A percentile compares a stretch with the other conserved stretches of the same genome.
phyloP scores from a whole-genome alignment of 2,113 vertebrate genomes.

The Nematolebias whitei region DNA sequence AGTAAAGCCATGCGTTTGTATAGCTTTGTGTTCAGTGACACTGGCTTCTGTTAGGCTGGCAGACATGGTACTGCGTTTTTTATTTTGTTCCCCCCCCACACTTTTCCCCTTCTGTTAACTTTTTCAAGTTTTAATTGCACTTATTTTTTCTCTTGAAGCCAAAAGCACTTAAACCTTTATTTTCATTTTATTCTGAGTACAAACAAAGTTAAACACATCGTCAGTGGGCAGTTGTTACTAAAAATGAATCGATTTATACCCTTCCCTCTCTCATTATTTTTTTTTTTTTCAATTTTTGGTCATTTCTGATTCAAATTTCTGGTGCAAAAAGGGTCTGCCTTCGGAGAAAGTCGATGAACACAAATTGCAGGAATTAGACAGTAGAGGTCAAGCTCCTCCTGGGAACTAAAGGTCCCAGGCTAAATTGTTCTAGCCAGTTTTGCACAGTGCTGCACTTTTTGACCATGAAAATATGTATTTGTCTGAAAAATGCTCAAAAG shows the following conservation, averaged over 20 bases:
- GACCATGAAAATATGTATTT: conserved; percentile 82
- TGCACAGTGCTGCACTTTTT: conserved; percentile 99
- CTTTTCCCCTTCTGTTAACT: conserved; percentile 24
- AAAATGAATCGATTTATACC: conserved; percentile 51
- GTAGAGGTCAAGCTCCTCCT: conserved; percentile 79
- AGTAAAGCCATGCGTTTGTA: conserved; percentile 69
- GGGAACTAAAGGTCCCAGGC: conserved; percentile 91
- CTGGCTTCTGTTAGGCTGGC: conserved; percentile 60
- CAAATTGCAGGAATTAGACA: conserved; percentile 75
- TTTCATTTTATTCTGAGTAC: conserved; percentile 38
- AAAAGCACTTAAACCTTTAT: conserved; percentile 80
- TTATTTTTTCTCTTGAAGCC: conserved; percentile 76
- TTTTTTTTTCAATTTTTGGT: conserved; percentile 30
- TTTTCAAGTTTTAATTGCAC: conserved; percentile 80
- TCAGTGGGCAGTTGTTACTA: conserved; percentile 42
- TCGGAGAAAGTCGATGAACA: conserved; percentile 63
- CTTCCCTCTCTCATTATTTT: background rate
- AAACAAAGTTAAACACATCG: conserved; percentile 32
- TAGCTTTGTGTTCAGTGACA: conserved; percentile 49
- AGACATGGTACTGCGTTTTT: conserved; percentile 76
- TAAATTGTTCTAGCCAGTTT: conserved; percentile 92
- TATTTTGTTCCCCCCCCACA: conserved; percentile 19
- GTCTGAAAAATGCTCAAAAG: conserved; percentile 67
- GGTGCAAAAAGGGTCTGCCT: conserved; percentile 52
- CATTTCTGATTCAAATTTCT: conserved; percentile 46